phyloP scores from a whole-genome alignment of 2,113 vertebrate genomes.

The Rhinogobius similis region DNA sequence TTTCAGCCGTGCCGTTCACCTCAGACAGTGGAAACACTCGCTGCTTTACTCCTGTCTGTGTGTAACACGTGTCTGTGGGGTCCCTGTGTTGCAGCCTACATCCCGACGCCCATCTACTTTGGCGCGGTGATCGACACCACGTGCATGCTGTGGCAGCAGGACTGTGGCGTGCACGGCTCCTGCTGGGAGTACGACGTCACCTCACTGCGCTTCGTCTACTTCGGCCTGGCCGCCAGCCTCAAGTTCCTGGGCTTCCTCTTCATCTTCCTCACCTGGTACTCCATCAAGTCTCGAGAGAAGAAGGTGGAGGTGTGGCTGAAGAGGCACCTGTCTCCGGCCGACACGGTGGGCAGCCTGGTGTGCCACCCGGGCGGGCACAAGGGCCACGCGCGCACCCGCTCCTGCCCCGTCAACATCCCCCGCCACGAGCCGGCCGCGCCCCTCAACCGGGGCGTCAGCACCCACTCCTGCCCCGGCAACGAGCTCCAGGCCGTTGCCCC shows the following conservation, averaged over 20 bases:
- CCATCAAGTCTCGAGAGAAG: conserved; percentile 92
- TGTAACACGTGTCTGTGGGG: too few species aligned
- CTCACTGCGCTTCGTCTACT: conserved; percentile 97
- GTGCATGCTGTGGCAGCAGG: conserved; percentile 99
- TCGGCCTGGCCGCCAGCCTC: conserved; percentile 96
- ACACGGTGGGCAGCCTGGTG: conserved; percentile 90
- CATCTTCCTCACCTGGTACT: conserved; percentile 98
- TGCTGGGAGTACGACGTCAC: conserved; percentile 99
- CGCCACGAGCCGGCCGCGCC: conserved; percentile 60
- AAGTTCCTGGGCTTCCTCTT: conserved; percentile 97
- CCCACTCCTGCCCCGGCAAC: conserved; percentile 87
- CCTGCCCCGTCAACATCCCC: conserved; percentile 88
- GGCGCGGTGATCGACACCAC: conserved; percentile 98
- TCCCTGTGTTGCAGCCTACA: conserved; percentile 84
- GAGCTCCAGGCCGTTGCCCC: conserved; percentile 82
- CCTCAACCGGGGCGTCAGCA: conserved; percentile 74
- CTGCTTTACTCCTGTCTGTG: too few species aligned
- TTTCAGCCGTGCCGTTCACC: too few species aligned
- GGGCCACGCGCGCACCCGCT: conserved; percentile 88
- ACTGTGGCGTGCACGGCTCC: conserved; percentile 93
- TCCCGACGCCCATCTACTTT: conserved; percentile 98
- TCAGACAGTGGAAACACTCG: too few species aligned
- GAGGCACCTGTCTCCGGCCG: conserved; percentile 80
- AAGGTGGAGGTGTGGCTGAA: conserved; percentile 82
- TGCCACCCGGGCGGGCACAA: conserved; percentile 79